A percentile compares a stretch with the other conserved stretches of the same genome.
Evolutionary conservation across 2,797 vertebrate species (phyloP).

Genomic region (Champsocephalus gunnari): DNA sequence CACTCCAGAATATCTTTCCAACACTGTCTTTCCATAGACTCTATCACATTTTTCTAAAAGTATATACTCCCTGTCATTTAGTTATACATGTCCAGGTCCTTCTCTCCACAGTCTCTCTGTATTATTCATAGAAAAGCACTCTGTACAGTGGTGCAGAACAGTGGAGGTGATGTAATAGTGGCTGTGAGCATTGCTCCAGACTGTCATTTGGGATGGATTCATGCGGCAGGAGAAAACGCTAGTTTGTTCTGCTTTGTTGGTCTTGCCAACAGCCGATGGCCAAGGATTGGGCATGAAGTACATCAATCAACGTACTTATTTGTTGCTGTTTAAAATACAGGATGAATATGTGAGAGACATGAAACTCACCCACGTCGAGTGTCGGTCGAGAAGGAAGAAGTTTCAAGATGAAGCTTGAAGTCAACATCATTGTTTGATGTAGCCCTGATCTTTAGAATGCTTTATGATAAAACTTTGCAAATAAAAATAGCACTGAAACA

Average conservation of each 20-base stretch:
- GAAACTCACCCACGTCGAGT: background rate
- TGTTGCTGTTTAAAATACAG: background rate
- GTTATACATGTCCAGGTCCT: constrained; percentile 52
- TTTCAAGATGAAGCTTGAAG: no score
- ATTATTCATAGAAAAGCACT: constrained; percentile 86
- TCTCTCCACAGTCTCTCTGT: constrained; percentile 67
- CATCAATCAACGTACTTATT: background rate
- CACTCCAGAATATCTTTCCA: background rate
- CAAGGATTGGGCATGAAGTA: background rate
- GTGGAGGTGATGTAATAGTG: constrained; percentile 79
- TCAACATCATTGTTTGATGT: background rate
- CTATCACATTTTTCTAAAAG: constrained; percentile 5
- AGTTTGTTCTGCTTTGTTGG: constrained; percentile 39
- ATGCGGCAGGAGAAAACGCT: constrained; percentile 53
- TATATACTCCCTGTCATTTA: constrained; percentile 50
- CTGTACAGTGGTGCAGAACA: constrained; percentile 79
- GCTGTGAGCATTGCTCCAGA: constrained; percentile 61
- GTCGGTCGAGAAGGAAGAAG: background rate
- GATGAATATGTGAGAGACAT: constrained; percentile 5
- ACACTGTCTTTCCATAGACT: background rate
- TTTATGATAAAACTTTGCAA: background rate
- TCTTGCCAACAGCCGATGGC: constrained; percentile 28
- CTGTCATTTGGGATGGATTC: constrained; percentile 72
- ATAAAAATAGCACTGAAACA: background rate
- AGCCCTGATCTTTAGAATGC: background rate